phyloP scores from a whole-genome alignment of 2,113 vertebrate genomes.

The Murina feae region DNA sequence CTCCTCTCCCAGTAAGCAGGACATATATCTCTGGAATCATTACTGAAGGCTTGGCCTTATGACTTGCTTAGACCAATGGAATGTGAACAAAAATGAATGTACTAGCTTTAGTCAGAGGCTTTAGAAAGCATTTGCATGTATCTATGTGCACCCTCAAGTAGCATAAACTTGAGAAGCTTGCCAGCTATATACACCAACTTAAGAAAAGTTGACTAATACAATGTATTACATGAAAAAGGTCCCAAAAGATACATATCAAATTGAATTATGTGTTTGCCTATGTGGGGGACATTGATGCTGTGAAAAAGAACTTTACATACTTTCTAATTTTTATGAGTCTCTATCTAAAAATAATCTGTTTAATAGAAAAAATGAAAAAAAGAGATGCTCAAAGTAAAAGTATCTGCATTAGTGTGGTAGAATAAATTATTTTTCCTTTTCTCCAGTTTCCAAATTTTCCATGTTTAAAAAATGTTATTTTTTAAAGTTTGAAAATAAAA shows the following conservation, averaged over 20 bases:
- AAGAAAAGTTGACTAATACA: background rate
- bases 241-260: background rate
- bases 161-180: background rate
- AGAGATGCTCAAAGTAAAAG: background rate
- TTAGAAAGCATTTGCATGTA: background rate
- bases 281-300: background rate
- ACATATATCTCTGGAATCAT: background rate
- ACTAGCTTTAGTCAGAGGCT: constrained; percentile 1
- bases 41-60: background rate
- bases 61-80: background rate
- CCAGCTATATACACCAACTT: background rate
- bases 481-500: background rate
- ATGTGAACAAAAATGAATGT: constrained; percentile 3
- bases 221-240: background rate
- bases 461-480: background rate
- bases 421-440: background rate
- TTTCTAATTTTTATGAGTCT: background rate
- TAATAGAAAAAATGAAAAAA: background rate
- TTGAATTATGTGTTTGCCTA: background rate
- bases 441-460: background rate
- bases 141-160: background rate
- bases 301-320: background rate
- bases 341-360: background rate
- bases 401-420: background rate
- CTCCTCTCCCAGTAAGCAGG: background rate